Percentiles rank a stretch among this genome's conserved stretches.
Conservation (phyloP, 2,888 invertebrate species). For the Celastrina argiolus region DNA sequence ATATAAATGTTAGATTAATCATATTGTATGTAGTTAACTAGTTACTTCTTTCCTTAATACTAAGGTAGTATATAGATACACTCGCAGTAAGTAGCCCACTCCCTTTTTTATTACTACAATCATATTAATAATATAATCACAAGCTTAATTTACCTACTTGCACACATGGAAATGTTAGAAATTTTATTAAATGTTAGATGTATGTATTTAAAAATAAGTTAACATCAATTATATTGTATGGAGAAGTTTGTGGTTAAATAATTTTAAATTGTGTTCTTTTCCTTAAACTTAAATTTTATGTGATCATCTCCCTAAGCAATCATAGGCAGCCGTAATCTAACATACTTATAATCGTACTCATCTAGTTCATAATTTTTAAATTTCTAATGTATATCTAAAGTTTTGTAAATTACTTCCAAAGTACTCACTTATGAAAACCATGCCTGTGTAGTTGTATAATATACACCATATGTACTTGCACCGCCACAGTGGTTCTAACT, state of each 20-base stretch:
- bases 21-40: too few relatives aligned
- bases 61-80: background rate
- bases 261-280: background rate
- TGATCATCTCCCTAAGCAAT: background rate
- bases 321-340: background rate
- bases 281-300: background rate
- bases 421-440: background rate
- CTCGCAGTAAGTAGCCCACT: background rate
- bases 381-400: background rate
- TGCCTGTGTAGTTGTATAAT: background rate
- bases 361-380: conserved; percentile 4
- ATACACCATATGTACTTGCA: too few relatives aligned
- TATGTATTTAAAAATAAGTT: background rate
- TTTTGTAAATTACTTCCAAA: background rate
- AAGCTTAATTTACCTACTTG: background rate
- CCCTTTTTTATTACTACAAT: background rate
- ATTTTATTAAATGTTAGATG: background rate
- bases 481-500: too few relatives aligned
- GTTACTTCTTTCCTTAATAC: background rate
- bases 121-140: background rate
- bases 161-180: conserved; percentile 2
- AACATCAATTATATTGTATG: background rate
- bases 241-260: background rate
- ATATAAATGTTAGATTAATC: background rate
- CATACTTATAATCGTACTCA: conserved; percentile 3